Evolutionary conservation across 2,888 invertebrate genomes (phyloP), one percentile per base, ranked within the genome.

Genomic region (Ormyrus nitidulus): DNA sequence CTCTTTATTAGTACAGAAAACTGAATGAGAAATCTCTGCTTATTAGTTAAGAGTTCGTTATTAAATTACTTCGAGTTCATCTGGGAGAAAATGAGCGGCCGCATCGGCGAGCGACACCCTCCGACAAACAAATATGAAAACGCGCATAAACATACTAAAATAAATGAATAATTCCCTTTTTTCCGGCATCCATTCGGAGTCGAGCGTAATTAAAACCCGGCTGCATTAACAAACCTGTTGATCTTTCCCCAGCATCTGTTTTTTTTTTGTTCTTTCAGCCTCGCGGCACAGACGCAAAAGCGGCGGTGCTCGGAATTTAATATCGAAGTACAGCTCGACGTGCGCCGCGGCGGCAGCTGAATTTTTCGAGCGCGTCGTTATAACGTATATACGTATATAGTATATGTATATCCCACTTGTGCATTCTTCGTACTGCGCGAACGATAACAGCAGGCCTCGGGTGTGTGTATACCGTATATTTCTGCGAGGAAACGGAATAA

Each of bases 341-440:
- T 5, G n/a, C 44, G 34, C 34, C 13, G 13, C 13, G 13, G 34
- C 34, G 34, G 34, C 34, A 2, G 34, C n/a, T 9, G n/a, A 48
- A 58, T 69, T 69, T 58, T 58, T 69, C 69, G n/a, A 69, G 69
- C 69, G n/a, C 34, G 19, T 58, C 58, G 11, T 54, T 44, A 68
- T 7, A 44, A 13, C 46, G n/a, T 48, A 69, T 58, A 13, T 10
- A 34, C 4, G 4, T 34, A 34, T 34, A 34, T 3, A 34, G 34
- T 4, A 4, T 4, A 4, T n/a, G n/a, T 34, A 34, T 4, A 34
- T 34, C 34, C 34, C 34, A 34, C 11, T 53, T 13, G 11, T n/a
- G 46, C n/a, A 54, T 54, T 56, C 54, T 68, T 68, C 46, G 44
- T 10, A 51, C 44, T n/a, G 54, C 34, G 46, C 53, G 6, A 68